Evolutionary conservation across 2,113 vertebrate genomes (phyloP).

Genomic region (Rhabdornis inornatus): DNA sequence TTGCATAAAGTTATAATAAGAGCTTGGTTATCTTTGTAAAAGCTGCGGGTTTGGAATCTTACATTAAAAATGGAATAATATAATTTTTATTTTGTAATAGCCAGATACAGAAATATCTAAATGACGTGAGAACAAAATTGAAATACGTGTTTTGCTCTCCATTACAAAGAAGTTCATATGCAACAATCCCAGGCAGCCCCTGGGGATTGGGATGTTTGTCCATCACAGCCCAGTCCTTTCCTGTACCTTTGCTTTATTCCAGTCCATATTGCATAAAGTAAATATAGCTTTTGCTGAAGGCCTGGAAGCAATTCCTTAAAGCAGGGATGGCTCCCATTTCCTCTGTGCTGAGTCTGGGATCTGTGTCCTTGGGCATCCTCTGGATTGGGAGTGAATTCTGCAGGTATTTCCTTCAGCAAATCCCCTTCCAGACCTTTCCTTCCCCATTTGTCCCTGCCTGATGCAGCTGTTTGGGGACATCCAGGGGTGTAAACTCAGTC

Average conservation of each 20-base stretch:
- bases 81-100: neutral
- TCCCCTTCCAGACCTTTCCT: neutral
- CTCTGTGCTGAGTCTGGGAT: neutral
- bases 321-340: rapidly evolving
- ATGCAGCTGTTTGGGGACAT: neutral
- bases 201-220: neutral
- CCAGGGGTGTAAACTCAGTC: rapidly evolving
- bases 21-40: neutral
- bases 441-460: rapidly evolving
- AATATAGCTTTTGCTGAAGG: neutral
- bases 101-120: neutral
- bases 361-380: neutral
- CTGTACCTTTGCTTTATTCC: neutral
- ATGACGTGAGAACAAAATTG: neutral
- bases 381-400: rapidly evolving
- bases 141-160: rapidly evolving
- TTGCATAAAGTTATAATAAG: constrained; percentile 40
- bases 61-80: neutral
- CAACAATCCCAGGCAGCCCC: rapidly evolving
- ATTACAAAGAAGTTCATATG: neutral
- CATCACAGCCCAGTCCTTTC: rapidly evolving
- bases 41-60: neutral
- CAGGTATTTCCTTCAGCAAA: neutral
- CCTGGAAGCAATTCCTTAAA: neutral
- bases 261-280: neutral